Conservation (phyloP, 2,797 vertebrate genomes). For the Luscinia luscinia region DNA sequence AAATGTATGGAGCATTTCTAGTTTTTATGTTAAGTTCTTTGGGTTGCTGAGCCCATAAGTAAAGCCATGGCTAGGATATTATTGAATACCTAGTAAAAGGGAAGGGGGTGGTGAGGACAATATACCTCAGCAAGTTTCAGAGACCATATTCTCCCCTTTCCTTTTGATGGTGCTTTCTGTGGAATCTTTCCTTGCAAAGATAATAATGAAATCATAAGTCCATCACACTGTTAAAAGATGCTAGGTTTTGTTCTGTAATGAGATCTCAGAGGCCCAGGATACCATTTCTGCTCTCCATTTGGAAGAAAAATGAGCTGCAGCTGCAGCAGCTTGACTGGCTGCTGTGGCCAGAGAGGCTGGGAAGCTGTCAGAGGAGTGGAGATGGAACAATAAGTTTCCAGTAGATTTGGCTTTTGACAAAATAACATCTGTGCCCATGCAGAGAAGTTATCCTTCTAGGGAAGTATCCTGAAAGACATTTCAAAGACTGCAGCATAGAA, state of each 20-base stretch:
- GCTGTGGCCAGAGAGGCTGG: neutral
- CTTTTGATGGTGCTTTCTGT: neutral
- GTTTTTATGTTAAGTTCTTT: neutral
- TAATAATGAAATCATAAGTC: neutral
- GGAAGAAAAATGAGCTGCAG: neutral
- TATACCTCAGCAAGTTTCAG: neutral
- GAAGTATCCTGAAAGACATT: neutral
- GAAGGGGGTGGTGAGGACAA: accelerated
- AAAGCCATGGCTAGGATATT: neutral
- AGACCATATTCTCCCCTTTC: neutral
- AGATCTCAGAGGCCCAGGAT: neutral
- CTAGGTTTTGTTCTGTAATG: neutral
- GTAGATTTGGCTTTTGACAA: neutral
- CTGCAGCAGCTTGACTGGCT: neutral
- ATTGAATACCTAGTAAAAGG: neutral
- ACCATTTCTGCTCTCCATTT: neutral
- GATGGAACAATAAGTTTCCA: neutral
- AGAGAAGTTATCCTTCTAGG: neutral
- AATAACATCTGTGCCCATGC: neutral
- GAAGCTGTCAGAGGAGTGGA: neutral
- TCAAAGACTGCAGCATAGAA: neutral
- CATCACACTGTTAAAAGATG: neutral
- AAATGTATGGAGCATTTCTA: neutral
- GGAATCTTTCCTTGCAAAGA: neutral
- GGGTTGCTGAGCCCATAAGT: neutral